Evolutionary conservation across 2,113 vertebrate genomes (phyloP), one percentile per base, ranked within the genome.

Genomic region (Climacteris rufus): DNA sequence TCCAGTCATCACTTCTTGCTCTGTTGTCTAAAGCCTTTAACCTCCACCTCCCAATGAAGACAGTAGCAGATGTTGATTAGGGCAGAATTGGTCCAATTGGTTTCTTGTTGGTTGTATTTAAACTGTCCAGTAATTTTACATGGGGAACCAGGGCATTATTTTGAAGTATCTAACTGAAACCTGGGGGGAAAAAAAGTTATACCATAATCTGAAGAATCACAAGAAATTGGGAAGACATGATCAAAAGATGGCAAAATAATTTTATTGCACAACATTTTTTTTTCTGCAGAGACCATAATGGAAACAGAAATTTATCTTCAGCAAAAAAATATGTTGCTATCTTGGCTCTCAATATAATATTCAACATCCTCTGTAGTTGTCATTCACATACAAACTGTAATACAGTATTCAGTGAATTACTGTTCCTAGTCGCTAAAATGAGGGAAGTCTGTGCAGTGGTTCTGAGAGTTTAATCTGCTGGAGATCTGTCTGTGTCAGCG

Each of bases 151-250:
- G 9, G 11, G 42, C 28, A 39, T 42, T 24, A 75, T 66, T 90
- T 74, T 66, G 27, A 89, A 81, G 40, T 60, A 66, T 30, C 0
- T 0, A 79, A 59, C 9, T 53, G 61, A 82, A 87, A 61, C 5
- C 8, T 37, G 4, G 2, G 3, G 9, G 1, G 1, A 2, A 9
- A 59, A 35, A 65, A 61, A 52, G 5, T 12, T 59, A 8, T 15
- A 21, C 23, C 35, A 13, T 16, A 87, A 81, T 56, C 11, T 49
- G n/a, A 93, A 90, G 50, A 68, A 88, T 5, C 12, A 33, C 7
- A 9, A 27, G 24, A 89, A 78, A 30, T 42, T 31, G 12, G 53
- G 39, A 92, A 61, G 18, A 70, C 2, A 13, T 57, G 18, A 21
- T 42, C 9, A 66, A 86, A 95, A 83, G 24, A 40, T 35, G n/a